Base-by-base conservation (phyloP, 2,113 vertebrate genomes). In the Tinamus guttatus region DNA sequence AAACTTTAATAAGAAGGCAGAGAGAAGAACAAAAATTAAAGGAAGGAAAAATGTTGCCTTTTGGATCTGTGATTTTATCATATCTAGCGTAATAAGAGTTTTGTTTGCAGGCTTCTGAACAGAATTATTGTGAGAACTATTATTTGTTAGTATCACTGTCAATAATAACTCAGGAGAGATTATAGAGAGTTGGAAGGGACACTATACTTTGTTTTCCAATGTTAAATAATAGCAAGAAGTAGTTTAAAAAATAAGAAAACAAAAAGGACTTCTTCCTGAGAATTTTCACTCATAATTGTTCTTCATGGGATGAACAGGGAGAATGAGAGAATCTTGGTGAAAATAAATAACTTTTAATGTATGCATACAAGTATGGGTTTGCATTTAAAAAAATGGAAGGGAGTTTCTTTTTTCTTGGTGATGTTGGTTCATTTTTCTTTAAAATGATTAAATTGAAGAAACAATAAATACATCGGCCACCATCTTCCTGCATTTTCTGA, bases 391-490 rank as follows among this genome's bases (percentile, higher is more conserved):
- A 47, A 24, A 49, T 11, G 36, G 67, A 58, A 89, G 30, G 19
- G 59, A 18, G 68, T 22, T 22, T 43, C 32, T 60, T 52, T 67
- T 47, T 56, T 34, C 21, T 58, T 58, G 54, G 28, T 32, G 16
- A 65, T 36, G 40, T 58, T 13, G 51, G 8, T 32, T 65, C 81
- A 85, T 82, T 76, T 41, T 94, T 93, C 63, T 81, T 74, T 2
- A 85, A 77, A 95, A 88, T 81, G 30, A 25, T 56, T 87, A 84
- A 84, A 83, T 78, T 96, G 45, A 81, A 27, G 30, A 94, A 91
- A 91, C 68, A 95, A 93, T 95, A 83, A 71, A 86, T 80, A 85
- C 30, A 87, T 86, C 83, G 90, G 51, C 58, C 45, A 60, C 89
- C 93, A 84, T 79, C 58, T 92, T 70, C 36, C 71, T 90, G 45